phyloP scores from a whole-genome alignment of 2,888 invertebrate species.

The Dimorphilus gyrociliatus region DNA sequence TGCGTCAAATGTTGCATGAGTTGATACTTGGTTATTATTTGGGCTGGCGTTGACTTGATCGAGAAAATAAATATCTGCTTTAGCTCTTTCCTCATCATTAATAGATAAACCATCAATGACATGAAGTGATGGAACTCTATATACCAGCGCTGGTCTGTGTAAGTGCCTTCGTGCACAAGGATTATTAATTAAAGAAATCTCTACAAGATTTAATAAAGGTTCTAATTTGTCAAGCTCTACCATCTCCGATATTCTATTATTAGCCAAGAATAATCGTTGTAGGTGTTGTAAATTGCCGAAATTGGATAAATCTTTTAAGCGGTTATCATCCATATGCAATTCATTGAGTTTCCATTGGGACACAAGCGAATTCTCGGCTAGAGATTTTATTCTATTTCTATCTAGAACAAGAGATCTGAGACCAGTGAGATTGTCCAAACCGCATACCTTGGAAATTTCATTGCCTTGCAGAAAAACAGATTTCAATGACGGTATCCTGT shows the following conservation, averaged over 20 bases:
- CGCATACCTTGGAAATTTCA: conserved; percentile 33
- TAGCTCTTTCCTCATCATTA: conserved; percentile 32
- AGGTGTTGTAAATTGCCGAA: conserved; percentile 26
- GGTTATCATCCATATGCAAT: conserved; percentile 37
- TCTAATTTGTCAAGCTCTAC: conserved; percentile 32
- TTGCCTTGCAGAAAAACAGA: conserved; percentile 38
- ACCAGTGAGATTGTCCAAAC: conserved; percentile 30
- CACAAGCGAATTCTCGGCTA: conserved; percentile 28
- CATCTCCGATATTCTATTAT: conserved; percentile 34
- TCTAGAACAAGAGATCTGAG: conserved; percentile 36
- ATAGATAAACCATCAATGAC: conserved; percentile 34
- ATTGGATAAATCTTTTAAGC: conserved; percentile 27
- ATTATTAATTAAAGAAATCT: conserved; percentile 35
- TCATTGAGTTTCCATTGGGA: conserved; percentile 34
- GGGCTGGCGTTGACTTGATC: no score
- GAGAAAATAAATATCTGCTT: conserved; percentile 32
- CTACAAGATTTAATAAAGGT: conserved; percentile 22
- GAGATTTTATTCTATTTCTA: conserved; percentile 32
- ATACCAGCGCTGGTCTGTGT: conserved; percentile 31
- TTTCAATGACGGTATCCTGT: conserved; percentile 29
- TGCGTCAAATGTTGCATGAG: conserved; percentile 16
- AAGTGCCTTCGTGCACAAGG: conserved; percentile 31
- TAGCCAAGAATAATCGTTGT: conserved; percentile 34
- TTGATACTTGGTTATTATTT: no score
- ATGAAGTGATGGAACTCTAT: conserved; percentile 25